Base-by-base conservation (phyloP, 2,888 invertebrate genomes). In the Eupsilia transversa region DNA sequence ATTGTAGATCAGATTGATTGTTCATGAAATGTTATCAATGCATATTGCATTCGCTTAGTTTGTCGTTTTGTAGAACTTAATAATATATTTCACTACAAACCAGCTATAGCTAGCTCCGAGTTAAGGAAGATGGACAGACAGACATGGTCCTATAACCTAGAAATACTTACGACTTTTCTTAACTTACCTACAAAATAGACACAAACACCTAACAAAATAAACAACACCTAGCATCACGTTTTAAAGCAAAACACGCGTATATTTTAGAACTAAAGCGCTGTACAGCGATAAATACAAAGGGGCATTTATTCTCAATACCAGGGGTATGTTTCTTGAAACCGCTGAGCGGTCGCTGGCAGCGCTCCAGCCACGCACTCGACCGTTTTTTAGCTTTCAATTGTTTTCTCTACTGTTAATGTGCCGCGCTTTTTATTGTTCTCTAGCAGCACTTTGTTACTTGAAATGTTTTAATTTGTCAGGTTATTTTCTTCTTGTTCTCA, bases 361-460 rank as follows among this genome's bases (percentile, higher is more conserved):
- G 69, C 69, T 80, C 86, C 86, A 86, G 70, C 69, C 77, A 80
- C 85, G 79, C 82, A 78, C 87, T 86, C 76, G 56, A 84, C 66
- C 79, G 77, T 77, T 86, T 85, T 85, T 86, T 74, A 82, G 79
- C 80, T 79, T 81, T 79, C 85, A 86, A 85, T 86, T 86, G 86
- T 84, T 84, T 84, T 83, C 80, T 77, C 78, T 73, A 75, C 82
- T 82, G 84, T 82, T 84, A 84, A 84, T 79, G 79, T 79, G 57
- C 57, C 67, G 66, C 71, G 72, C 54, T 84, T 77, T 84, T 82
- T 82, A 79, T 82, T 82, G 79, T 79, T 75, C 74, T 60, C 83
- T 43, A 33, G 30, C 75, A 82, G 65, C 83, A 80, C 80, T 83
- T 83, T 73, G 83, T 83, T 83, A 80, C 83, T 83, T 71, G 80